These are phyloP conservation scores for Idaea aversata DNA, from an alignment of 2,888 invertebrate species.

Conservation along the genomic window DNA sequence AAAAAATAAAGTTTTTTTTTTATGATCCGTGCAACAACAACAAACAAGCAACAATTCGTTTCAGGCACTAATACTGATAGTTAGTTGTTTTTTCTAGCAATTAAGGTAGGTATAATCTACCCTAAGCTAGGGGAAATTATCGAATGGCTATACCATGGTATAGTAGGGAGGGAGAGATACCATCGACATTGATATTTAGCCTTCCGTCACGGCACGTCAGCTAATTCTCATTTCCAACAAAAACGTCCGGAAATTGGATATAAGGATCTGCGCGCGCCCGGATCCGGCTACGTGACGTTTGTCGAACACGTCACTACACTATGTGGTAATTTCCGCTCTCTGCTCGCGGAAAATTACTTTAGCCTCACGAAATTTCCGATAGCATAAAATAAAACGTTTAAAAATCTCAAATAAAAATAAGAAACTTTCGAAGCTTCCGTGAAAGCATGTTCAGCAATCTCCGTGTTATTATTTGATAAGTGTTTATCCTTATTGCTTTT, in stretches of 20 bases:
- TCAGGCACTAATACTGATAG: no score
- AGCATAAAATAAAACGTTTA: conserved; percentile 65
- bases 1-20: no score
- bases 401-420: conserved; percentile 50
- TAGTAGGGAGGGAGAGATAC: conserved; percentile 32
- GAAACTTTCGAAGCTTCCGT: conserved; percentile 33
- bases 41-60: no score
- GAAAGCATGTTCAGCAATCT: conserved; percentile 22
- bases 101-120: no score
- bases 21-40: no score
- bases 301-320: conserved; percentile 79
- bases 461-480: conserved; percentile 3
- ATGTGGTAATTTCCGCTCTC: conserved; percentile 79
- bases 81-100: no score
- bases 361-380: conserved; percentile 77
- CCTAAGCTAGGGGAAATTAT: neutral
- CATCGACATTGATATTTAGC: conserved; percentile 68
- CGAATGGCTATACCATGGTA: neutral
- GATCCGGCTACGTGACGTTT: conserved; percentile 79
- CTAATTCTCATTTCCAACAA: conserved; percentile 79
- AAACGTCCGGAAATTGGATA: conserved; percentile 79
- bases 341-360: conserved; percentile 79
- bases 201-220: conserved; percentile 73
- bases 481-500: conserved; percentile 2
- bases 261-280: conserved; percentile 76